Base-by-base conservation (phyloP, 2,888 invertebrate genomes). In the Lasioglossum zephyrum region DNA sequence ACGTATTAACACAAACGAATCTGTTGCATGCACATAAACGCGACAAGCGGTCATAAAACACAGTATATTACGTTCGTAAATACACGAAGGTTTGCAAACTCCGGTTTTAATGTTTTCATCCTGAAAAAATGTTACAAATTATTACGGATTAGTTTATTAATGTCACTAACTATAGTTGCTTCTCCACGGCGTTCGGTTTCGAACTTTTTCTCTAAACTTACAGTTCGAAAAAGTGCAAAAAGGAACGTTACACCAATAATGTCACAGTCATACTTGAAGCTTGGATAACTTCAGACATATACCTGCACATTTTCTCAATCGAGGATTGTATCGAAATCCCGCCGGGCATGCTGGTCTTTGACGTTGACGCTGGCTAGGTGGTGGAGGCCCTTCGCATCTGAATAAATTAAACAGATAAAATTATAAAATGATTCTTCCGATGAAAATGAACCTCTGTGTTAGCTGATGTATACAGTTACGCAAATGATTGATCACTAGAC, bases 311-410 rank as follows among this genome's bases (percentile, higher is more conserved):
- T 85, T 91, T 84, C 94, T 89, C 70, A 92, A 85, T 18, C 82
- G 84, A 36, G 88, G 77, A 49, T 93, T 91, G 88, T 95, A 96
- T 91, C 95, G 88, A 92, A 93, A 93, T 90, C 96, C 90, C 87
- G 93, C 86, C 77, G 94, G 88, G 92, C 95, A 91, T 6, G 94
- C 94, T 6, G 94, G 94, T 81, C 89, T 89, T 77, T 91, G 89
- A 11, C 90, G 89, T 66, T 81, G 91, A 8, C 86, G 86, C 26
- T 85, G 82, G 22, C 77, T 81, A 5, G 80, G 75, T 16, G 81
- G 26, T 16, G 76, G 41, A 9, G 92, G 92, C 77, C 93, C 87
- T 79, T 94, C 93, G 83, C 94, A 94, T 13, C 91, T 90, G 47
- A 79, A 74, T 26, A 36, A 41, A 66, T 31, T 11, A 77, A 69